Base-by-base conservation (phyloP, 2,888 invertebrate species). In the Heliconius sara region DNA sequence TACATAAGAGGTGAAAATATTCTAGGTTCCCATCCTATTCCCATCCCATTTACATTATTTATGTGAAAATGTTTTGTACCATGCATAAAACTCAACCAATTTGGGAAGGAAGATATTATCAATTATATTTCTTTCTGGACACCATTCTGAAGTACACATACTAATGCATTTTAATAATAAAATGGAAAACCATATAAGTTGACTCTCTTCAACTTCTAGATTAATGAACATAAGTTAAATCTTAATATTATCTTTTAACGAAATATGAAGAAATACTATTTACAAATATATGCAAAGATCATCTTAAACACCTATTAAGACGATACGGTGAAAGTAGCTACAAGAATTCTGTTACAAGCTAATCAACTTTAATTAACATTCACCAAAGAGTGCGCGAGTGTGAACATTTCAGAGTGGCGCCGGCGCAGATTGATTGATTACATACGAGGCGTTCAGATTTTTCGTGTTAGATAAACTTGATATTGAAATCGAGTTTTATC, bases 321-420 rank as follows among this genome's bases (percentile, higher is more conserved):
- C 52, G 63, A 70, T 68, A 52, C 63, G 68, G 80, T 78, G 82
- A 82, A 83, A 82, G 83, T 80, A 75, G 67, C 57, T 75, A 83
- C 82, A 81, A 75, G 68, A 73, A 73, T 80, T 79, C 72, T 76
- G 73, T 79, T 79, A 83, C 84, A 72, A 82, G 75, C 81, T 82
- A 82, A 83, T 83, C 82, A 81, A 79, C 78, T 77, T 83, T 82
- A 84, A 84, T 84, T 84, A 84, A 79, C 84, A 74, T 77, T 78
- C 79, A 83, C 81, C 80, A 82, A 80, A 72, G 52, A 73, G 34
- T 57, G 22, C 71, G 76, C 75, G 34, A 79, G 81, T 80, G 82
- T 82, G 80, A 82, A 82, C 72, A 79, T 76, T 79, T 77, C 79
- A 81, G 79, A 76, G 76, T 73, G 82, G 82, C 84, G 84, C 84